Evolutionary conservation across 2,888 invertebrate species (phyloP).

Genomic region (Cheilosia variabilis): DNA sequence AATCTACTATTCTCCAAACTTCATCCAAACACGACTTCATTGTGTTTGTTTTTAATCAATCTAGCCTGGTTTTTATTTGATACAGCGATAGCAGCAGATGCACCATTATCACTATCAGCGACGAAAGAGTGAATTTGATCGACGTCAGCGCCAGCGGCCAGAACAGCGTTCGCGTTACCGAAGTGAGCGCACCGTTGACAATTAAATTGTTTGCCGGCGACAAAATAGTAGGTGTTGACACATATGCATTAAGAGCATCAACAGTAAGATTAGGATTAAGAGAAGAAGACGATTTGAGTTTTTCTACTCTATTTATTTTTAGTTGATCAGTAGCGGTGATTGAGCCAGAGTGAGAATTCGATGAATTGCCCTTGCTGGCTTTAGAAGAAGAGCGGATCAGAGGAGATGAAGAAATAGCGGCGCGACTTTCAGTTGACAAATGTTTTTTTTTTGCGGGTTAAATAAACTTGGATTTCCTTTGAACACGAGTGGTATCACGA

Average conservation of each 20-base stretch:
- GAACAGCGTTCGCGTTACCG: not conserved
- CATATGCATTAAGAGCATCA: not conserved
- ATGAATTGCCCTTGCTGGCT: no score
- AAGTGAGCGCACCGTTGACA: not conserved
- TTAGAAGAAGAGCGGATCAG: no score
- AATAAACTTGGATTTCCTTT: no score
- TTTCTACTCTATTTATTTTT: not conserved
- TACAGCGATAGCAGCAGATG: not conserved
- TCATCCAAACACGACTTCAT: conserved; percentile 3
- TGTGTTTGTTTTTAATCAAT: not conserved
- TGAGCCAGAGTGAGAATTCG: no score
- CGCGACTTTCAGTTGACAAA: no score
- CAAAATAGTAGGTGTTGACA: not conserved
- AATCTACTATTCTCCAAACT: not conserved
- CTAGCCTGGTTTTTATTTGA: not conserved
- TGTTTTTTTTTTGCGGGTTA: no score
- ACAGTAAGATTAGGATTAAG: not conserved
- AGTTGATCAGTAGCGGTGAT: not conserved
- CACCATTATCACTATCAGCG: not conserved
- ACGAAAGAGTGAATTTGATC: not conserved
- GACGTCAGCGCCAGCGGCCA: not conserved
- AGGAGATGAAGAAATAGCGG: no score
- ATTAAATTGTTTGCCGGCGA: not conserved
- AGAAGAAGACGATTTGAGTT: conserved; percentile 2
- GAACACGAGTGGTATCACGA: no score